These are phyloP conservation scores for Montipora cactus DNA, from an alignment of 64 coral and sea anemone genomes.

Conservation along the genomic window DNA sequence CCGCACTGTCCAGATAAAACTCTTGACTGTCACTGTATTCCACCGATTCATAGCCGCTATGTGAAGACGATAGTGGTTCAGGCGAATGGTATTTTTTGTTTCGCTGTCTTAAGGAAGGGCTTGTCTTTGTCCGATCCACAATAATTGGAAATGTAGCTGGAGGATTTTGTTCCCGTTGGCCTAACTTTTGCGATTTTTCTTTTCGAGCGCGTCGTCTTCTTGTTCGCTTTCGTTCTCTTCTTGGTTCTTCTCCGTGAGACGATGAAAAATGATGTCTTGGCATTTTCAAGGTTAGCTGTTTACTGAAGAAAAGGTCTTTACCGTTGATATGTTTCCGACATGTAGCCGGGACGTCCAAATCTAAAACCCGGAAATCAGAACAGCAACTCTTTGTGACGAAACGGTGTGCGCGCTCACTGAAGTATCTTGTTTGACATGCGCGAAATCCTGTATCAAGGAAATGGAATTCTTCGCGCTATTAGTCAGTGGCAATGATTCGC, in stretches of 20 bases:
- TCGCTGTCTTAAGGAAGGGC: constrained; percentile 34
- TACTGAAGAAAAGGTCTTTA: no score
- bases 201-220: constrained; percentile 12
- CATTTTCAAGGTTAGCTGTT: no score
- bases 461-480: no score
- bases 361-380: not conserved
- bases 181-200: constrained; percentile 1
- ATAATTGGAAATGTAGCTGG: constrained; percentile 48
- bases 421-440: no score
- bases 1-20: not conserved
- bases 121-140: constrained; percentile 40
- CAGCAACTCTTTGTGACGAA: not conserved
- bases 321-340: no score
- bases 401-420: not conserved
- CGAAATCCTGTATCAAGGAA: no score
- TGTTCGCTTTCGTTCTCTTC: constrained; percentile 16
- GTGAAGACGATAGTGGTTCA: not conserved
- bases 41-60: constrained; percentile 15
- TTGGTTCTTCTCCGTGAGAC: not conserved
- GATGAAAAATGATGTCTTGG: constrained; percentile 9
- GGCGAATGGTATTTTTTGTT: constrained; percentile 4
- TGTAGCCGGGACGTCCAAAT: no score
- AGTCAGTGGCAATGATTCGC: no score
- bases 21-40: constrained; percentile 46
- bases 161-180: not conserved